phyloP scores from a whole-genome alignment of 2,888 invertebrate species.

The Onthophagus sagittarius region DNA sequence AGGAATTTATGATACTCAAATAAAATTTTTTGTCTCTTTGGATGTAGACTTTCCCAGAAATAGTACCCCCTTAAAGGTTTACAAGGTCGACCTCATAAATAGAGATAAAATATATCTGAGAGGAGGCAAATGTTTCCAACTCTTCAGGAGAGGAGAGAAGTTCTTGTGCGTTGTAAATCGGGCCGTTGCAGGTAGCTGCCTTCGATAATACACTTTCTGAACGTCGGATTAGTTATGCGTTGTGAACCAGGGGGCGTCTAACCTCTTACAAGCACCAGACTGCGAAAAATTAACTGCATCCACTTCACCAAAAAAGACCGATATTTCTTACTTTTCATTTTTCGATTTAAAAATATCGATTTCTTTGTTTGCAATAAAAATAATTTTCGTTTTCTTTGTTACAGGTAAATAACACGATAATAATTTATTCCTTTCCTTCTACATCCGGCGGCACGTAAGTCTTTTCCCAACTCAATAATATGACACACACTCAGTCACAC shows the following conservation, averaged over 20 bases:
- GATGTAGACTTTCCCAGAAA: neutral
- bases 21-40: neutral
- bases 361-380: neutral
- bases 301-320: neutral
- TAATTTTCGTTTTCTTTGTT: constrained; percentile 1
- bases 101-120: neutral
- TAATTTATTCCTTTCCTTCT: neutral
- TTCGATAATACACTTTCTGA: constrained; percentile 4
- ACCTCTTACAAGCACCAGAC: constrained; percentile 5
- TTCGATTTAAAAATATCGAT: neutral
- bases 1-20: neutral
- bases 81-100: neutral
- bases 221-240: constrained; percentile 8
- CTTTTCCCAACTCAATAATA: neutral
- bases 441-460: neutral
- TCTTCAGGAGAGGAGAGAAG: neutral
- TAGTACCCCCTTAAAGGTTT: neutral
- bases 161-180: neutral
- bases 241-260: neutral
- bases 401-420: constrained; percentile 2
- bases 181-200: constrained; percentile 11
- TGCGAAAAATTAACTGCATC: neutral
- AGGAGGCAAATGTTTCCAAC: neutral
- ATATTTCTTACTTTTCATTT: neutral
- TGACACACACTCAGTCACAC: neutral